phyloP scores from a whole-genome alignment of 64 coral and sea anemone species.

The Trachythela sp. region DNA sequence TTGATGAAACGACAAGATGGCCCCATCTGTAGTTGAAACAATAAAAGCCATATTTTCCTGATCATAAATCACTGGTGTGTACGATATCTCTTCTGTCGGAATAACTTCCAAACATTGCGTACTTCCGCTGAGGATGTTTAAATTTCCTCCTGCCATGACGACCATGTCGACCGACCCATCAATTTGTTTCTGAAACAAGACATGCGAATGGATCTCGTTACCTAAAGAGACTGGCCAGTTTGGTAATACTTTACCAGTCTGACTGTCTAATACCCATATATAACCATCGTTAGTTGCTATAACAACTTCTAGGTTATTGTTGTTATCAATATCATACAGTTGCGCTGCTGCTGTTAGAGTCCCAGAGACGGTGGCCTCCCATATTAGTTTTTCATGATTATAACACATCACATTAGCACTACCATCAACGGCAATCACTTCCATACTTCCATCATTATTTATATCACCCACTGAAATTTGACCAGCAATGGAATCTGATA shows the following conservation, averaged over 20 bases:
- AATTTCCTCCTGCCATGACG: background rate
- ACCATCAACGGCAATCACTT: constrained; percentile 54
- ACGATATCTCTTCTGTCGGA: background rate
- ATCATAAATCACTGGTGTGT: background rate
- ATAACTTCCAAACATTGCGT: background rate
- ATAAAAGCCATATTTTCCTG: background rate
- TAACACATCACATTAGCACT: constrained; percentile 59
- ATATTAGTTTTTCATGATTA: constrained; percentile 28
- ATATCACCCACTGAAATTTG: constrained; percentile 54
- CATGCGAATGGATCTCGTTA: constrained; percentile 39
- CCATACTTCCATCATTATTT: constrained; percentile 60
- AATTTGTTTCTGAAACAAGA: constrained; percentile 57
- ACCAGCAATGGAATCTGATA: constrained; percentile 58
- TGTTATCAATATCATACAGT: constrained; percentile 82
- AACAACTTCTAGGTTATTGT: constrained; percentile 61
- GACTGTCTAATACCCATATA: constrained; percentile 81
- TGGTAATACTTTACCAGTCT: constrained; percentile 53
- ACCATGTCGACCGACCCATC: background rate
- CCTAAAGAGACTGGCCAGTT: constrained; percentile 78
- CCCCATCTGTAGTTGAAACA: background rate
- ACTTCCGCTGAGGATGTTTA: background rate
- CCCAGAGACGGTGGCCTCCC: constrained; percentile 78
- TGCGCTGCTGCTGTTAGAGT: constrained; percentile 60
- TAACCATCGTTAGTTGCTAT: constrained; percentile 93
- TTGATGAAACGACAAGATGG: background rate